Percentiles rank a stretch among this genome's conserved stretches.
Evolutionary conservation across 2,888 invertebrate species (phyloP).

Genomic region (Cloeon dipterum): DNA sequence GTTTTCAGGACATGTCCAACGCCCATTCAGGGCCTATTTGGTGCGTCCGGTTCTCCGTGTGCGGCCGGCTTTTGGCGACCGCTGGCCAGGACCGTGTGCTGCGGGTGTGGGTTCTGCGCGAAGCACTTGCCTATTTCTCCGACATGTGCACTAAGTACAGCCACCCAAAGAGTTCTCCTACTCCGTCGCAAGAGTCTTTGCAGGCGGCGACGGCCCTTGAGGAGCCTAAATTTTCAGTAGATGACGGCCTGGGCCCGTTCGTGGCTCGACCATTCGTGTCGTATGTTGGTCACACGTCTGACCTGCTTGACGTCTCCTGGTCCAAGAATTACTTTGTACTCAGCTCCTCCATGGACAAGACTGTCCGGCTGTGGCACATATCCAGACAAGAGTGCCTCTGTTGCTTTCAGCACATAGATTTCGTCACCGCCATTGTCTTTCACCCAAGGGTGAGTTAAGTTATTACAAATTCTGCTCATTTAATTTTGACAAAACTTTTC

Average conservation of each 20-base stretch:
- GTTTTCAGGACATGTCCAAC: conserved; percentile 36
- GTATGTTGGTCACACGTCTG: conserved; percentile 87
- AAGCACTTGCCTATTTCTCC: conserved; percentile 75
- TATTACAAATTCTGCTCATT: neutral
- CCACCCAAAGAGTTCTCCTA: conserved; percentile 40
- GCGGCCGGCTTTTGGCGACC: conserved; percentile 83
- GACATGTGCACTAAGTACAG: conserved; percentile 92
- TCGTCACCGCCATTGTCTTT: conserved; percentile 96
- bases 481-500: neutral
- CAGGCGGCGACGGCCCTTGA: conserved; percentile 24
- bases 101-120: conserved; percentile 83
- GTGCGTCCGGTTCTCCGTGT: conserved; percentile 97
- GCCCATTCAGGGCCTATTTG: conserved; percentile 87
- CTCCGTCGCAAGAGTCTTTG: conserved; percentile 78
- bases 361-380: conserved; percentile 93
- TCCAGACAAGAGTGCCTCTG: conserved; percentile 92
- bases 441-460: conserved; percentile 51
- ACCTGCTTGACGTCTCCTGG: conserved; percentile 92
- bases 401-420: conserved; percentile 97
- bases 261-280: conserved; percentile 78
- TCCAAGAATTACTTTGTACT: conserved; percentile 95
- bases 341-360: conserved; percentile 98
- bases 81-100: conserved; percentile 91
- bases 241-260: conserved; percentile 38
- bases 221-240: conserved; percentile 27